Evolutionary conservation across 2,888 invertebrate genomes (phyloP).

Genomic region (Plagodis pulveraria): DNA sequence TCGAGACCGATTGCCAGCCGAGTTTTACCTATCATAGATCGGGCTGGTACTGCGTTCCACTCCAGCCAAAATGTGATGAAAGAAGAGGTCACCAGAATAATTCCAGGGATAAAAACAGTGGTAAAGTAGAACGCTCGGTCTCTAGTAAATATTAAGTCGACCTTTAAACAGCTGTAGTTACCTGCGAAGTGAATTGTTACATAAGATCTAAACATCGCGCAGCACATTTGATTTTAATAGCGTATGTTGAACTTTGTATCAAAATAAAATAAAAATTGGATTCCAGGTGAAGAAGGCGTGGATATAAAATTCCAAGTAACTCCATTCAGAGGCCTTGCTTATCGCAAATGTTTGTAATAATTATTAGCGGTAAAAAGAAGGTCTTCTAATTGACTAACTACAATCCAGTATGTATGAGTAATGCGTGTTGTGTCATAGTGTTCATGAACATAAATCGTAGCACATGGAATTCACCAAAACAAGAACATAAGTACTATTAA

Average conservation of each 20-base stretch:
- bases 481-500: conserved; percentile 53
- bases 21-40: conserved; percentile 93
- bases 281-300: conserved; percentile 50
- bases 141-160: conserved; percentile 94
- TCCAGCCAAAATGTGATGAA: conserved; percentile 96
- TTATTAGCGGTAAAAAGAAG: conserved; percentile 60
- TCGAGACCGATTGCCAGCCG: conserved; percentile 72
- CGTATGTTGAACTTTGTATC: conserved; percentile 44
- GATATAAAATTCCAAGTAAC: conserved; percentile 80
- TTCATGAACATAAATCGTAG: conserved; percentile 58
- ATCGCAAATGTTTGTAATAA: conserved; percentile 57
- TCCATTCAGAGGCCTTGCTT: conserved; percentile 85
- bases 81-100: conserved; percentile 94
- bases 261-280: conserved; percentile 45
- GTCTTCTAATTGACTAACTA: conserved; percentile 64
- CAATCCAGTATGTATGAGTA: conserved; percentile 81
- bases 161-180: conserved; percentile 95
- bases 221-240: conserved; percentile 38
- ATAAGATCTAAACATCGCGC: conserved; percentile 54
- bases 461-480: conserved; percentile 53
- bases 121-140: conserved; percentile 96
- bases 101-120: conserved; percentile 95
- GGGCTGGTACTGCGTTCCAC: conserved; percentile 95
- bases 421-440: conserved; percentile 80
- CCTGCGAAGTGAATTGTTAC: conserved; percentile 86